Conservation (phyloP, 1,140 invertebrate species). For the Micrasema minimum region DNA sequence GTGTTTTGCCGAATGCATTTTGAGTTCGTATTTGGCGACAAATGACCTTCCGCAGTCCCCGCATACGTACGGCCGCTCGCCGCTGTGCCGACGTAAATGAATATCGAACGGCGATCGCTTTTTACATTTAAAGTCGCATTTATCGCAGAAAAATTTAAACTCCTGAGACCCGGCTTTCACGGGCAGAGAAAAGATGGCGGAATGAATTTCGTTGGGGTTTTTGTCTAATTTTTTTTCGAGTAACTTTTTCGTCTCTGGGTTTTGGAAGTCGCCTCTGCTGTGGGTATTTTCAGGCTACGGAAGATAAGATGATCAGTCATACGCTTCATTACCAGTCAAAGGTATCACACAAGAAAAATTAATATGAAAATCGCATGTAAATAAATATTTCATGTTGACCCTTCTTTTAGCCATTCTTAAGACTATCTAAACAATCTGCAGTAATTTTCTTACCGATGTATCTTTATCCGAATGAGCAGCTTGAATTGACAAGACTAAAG, state of each 20-base stretch:
- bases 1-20: slow-evolving; percentile 41
- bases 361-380: too few species aligned
- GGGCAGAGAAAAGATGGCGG: slow-evolving; percentile 6
- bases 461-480: background rate
- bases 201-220: background rate
- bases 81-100: slow-evolving; percentile 39
- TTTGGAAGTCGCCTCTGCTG: background rate
- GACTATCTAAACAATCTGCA: too few species aligned
- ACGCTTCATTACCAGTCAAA: too few species aligned
- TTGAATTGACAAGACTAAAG: slow-evolving; percentile 23
- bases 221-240: background rate
- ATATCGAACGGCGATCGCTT: slow-evolving; percentile 46
- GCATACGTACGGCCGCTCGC: slow-evolving; percentile 36
- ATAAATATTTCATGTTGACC: too few species aligned
- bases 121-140: slow-evolving; percentile 42
- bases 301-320: too few species aligned
- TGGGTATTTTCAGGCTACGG: background rate
- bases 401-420: too few species aligned
- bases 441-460: slow-evolving; percentile 20
- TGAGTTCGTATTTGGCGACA: slow-evolving; percentile 44
- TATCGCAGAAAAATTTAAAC: slow-evolving; percentile 46
- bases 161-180: slow-evolving; percentile 14
- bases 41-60: slow-evolving; percentile 36
- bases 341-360: too few species aligned
- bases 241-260: background rate